Conservation (phyloP, 2,797 vertebrate genomes). For the Pangasius larnaudii region DNA sequence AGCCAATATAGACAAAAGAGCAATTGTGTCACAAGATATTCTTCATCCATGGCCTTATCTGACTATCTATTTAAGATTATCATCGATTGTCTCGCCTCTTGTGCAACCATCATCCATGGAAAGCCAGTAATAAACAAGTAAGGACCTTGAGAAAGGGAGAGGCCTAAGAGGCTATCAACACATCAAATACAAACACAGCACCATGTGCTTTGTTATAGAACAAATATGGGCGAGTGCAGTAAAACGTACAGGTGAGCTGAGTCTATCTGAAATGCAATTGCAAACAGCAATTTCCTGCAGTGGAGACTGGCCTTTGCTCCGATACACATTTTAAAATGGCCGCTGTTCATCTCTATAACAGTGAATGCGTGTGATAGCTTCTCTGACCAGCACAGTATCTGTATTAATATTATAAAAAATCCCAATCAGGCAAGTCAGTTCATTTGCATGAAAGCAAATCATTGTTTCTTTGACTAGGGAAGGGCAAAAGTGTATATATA, state of each 20-base stretch:
- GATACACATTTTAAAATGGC: not conserved
- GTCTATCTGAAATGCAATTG: constrained; percentile 1
- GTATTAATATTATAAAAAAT: not conserved
- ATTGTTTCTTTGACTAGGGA: not conserved
- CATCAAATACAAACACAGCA: constrained; percentile 4
- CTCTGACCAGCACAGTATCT: not conserved
- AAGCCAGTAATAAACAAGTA: constrained; percentile 12
- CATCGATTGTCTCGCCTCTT: not conserved
- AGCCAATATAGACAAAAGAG: constrained; percentile 3
- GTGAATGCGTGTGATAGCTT: not conserved
- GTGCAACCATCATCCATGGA: not conserved
- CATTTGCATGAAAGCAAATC: not conserved
- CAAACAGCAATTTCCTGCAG: not conserved
- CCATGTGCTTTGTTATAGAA: constrained; percentile 7
- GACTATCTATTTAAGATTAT: constrained; percentile 9
- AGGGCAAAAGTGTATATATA: not conserved
- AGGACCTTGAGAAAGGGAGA: constrained; percentile 16
- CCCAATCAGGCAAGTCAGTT: not conserved
- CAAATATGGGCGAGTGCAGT: not conserved
- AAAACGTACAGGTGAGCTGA: not conserved
- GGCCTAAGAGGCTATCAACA: not conserved
- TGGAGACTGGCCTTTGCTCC: constrained; percentile 1
- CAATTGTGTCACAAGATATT: constrained; percentile 9
- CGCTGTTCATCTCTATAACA: not conserved
- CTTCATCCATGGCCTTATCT: not conserved